Evolutionary conservation across 2,113 vertebrate species (phyloP).

Genomic region (Gasterosteus nipponicus): DNA sequence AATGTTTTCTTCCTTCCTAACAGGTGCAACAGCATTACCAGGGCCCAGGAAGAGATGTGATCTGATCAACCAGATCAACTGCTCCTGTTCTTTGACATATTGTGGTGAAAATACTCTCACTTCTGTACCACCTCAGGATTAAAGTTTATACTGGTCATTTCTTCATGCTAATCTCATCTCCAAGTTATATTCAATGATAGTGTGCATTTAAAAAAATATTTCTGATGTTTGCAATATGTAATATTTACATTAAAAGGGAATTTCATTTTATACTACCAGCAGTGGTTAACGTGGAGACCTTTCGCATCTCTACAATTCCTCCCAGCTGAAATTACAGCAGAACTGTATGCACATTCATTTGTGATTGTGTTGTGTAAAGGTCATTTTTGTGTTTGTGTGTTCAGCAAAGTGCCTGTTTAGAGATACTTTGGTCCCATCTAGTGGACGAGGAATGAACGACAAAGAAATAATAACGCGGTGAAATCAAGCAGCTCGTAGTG

Average conservation of each 20-base stretch:
- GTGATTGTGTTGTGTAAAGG: neutral
- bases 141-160: neutral
- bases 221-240: neutral
- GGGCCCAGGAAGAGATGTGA: neutral
- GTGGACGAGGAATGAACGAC: slow-evolving; percentile 49
- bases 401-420: neutral
- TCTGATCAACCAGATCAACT: neutral
- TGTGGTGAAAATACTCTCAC: neutral
- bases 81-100: neutral
- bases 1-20: neutral
- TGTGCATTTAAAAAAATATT: neutral
- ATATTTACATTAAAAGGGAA: neutral
- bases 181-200: neutral
- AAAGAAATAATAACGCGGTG: slow-evolving; percentile 30
- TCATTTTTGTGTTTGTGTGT: neutral
- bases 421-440: slow-evolving; percentile 54
- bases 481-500: slow-evolving; percentile 52
- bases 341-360: neutral
- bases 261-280: neutral
- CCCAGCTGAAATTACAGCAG: neutral
- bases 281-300: neutral
- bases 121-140: neutral
- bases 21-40: neutral
- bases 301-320: neutral
- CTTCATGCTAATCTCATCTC: neutral